phyloP scores from a whole-genome alignment of 2,888 invertebrate species.

The Cephus rjabovi region DNA sequence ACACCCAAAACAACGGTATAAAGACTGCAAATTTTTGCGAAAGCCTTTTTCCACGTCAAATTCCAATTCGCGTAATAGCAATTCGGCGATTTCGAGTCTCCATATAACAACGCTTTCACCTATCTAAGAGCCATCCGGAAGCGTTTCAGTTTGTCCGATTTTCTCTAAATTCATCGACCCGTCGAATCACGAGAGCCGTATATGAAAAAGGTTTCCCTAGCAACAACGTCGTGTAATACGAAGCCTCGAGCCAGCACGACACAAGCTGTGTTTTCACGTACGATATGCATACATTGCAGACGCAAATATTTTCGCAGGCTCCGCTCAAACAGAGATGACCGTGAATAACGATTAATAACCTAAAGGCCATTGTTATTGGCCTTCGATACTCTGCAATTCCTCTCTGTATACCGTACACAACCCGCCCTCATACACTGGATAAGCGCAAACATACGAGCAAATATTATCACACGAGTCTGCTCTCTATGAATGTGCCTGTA shows the following conservation, averaged over 20 bases:
- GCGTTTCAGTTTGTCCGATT: background rate
- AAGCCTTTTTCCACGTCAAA: background rate
- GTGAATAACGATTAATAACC: constrained; percentile 1
- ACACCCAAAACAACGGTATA: background rate
- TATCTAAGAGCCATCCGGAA: background rate
- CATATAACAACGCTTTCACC: background rate
- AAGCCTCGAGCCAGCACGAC: background rate
- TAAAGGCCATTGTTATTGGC: background rate
- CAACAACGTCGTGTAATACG: background rate
- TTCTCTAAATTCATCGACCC: background rate
- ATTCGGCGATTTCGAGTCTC: background rate
- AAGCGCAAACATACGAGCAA: background rate
- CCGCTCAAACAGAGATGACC: constrained; percentile 2
- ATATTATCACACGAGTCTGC: background rate
- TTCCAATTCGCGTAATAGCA: background rate
- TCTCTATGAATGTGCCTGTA: background rate
- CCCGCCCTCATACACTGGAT: background rate
- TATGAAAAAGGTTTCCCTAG: background rate
- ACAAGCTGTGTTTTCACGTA: background rate
- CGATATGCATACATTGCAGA: background rate
- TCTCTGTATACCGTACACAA: background rate
- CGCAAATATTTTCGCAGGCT: constrained; percentile 3
- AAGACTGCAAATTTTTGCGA: background rate
- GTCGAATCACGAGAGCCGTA: background rate
- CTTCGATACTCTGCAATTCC: background rate